phyloP scores from a whole-genome alignment of 1,140 invertebrate species.

The Sminthurinus signatus region DNA sequence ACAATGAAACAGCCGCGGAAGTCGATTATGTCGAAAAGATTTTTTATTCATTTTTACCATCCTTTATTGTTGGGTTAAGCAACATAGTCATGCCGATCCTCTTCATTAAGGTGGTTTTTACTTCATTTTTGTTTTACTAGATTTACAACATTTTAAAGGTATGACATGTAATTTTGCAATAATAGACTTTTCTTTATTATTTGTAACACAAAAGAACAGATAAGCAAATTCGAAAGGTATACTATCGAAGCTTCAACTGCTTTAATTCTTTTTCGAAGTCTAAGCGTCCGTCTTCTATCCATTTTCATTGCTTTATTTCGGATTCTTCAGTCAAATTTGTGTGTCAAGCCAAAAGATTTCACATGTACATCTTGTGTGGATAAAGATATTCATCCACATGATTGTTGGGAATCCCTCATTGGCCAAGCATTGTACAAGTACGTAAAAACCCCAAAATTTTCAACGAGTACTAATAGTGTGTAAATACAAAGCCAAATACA shows the following conservation, averaged over 20 bases:
- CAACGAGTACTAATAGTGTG: neutral
- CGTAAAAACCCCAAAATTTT: neutral
- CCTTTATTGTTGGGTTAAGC: neutral
- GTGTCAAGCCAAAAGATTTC: neutral
- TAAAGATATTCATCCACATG: neutral
- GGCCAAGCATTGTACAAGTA: slow-evolving; percentile 2
- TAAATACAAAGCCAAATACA: too few species aligned
- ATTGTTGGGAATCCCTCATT: slow-evolving; percentile 6
- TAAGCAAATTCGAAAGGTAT: neutral
- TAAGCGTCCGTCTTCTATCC: neutral
- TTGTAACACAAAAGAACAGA: too few species aligned
- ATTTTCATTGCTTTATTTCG: neutral
- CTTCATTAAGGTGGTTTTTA: neutral
- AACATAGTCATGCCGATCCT: slow-evolving; percentile 2
- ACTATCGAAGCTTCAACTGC: neutral
- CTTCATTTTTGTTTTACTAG: too few species aligned
- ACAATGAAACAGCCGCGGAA: too few species aligned
- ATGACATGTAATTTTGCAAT: too few species aligned
- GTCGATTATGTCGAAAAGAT: too few species aligned
- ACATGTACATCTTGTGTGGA: neutral
- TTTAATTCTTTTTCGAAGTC: neutral
- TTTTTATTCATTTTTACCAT: neutral
- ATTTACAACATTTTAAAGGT: too few species aligned
- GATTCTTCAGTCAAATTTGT: neutral
- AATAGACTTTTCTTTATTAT: too few species aligned